These are phyloP conservation scores for Crotalus tigris DNA, from an alignment of 2,113 vertebrate species.

Conservation along the genomic window DNA sequence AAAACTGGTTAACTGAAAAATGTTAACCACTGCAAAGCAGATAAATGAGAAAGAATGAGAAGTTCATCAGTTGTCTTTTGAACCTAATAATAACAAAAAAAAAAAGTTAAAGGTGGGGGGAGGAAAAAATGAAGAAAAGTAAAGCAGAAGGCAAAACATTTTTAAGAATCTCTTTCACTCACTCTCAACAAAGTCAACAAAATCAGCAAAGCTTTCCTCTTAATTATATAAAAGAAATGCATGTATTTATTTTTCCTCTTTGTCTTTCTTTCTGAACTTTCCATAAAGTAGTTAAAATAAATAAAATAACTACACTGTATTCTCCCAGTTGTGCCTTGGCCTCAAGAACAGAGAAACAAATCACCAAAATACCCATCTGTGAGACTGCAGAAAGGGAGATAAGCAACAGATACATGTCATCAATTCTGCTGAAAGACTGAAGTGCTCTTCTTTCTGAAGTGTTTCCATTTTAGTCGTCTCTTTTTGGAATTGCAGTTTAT, in stretches of 20 bases:
- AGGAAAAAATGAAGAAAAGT: not conserved
- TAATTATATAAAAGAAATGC: not conserved
- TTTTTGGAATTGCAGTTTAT: not conserved
- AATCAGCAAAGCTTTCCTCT: not conserved
- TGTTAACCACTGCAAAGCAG: not conserved
- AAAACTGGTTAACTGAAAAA: not conserved
- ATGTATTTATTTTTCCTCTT: not conserved
- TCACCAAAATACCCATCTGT: not conserved
- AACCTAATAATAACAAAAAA: not conserved
- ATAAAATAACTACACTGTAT: not conserved
- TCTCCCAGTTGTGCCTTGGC: not conserved
- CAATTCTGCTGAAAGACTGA: not conserved
- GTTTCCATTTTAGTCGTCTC: not conserved
- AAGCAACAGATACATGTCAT: not conserved
- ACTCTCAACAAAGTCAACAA: not conserved
- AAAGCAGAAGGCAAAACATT: not conserved
- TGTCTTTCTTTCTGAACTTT: not conserved
- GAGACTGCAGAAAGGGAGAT: not conserved
- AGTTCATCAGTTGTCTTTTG: not conserved
- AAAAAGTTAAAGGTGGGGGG: not conserved
- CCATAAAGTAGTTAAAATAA: not conserved
- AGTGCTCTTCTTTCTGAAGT: not conserved
- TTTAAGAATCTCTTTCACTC: not conserved
- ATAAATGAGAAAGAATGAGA: not conserved
- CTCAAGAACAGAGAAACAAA: not conserved